phyloP scores from a whole-genome alignment of 2,113 vertebrate genomes.

The Peromyscus polionotus region DNA sequence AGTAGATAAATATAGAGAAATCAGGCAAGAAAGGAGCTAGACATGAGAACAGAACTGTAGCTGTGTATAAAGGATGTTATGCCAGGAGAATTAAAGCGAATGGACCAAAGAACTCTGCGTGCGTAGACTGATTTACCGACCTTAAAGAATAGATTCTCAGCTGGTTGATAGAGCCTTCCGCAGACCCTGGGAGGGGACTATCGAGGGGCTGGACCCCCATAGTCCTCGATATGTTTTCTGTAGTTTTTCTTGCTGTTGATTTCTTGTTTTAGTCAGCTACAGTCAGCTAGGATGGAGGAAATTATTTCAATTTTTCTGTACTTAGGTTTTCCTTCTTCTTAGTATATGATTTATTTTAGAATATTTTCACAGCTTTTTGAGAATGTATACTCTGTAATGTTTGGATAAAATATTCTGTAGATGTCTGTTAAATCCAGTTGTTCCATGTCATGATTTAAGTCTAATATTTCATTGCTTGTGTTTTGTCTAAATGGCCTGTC shows the following conservation, averaged over 20 bases:
- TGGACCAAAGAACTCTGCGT: too few species aligned
- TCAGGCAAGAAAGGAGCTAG: too few species aligned
- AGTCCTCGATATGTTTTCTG: not conserved
- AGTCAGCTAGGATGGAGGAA: not conserved
- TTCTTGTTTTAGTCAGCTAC: not conserved
- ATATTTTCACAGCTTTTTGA: not conserved
- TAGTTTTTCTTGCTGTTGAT: not conserved
- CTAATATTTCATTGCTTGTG: not conserved
- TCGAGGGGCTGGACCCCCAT: too few species aligned
- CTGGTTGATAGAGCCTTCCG: too few species aligned
- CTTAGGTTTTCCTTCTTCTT: not conserved
- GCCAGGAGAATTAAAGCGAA: too few species aligned
- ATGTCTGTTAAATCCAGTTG: not conserved
- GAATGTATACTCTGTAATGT: not conserved
- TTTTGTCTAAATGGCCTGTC: not conserved
- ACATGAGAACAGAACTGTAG: too few species aligned
- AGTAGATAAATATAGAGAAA: too few species aligned
- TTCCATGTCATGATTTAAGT: not conserved
- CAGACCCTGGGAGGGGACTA: too few species aligned
- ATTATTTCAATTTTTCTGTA: not conserved
- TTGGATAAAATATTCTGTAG: not conserved
- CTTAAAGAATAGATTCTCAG: too few species aligned
- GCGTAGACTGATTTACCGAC: too few species aligned
- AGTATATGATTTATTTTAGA: not conserved
- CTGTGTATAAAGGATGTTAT: too few species aligned